These are phyloP conservation scores for Clostera curtula DNA, from an alignment of 2,888 invertebrate species.

Conservation along the genomic window DNA sequence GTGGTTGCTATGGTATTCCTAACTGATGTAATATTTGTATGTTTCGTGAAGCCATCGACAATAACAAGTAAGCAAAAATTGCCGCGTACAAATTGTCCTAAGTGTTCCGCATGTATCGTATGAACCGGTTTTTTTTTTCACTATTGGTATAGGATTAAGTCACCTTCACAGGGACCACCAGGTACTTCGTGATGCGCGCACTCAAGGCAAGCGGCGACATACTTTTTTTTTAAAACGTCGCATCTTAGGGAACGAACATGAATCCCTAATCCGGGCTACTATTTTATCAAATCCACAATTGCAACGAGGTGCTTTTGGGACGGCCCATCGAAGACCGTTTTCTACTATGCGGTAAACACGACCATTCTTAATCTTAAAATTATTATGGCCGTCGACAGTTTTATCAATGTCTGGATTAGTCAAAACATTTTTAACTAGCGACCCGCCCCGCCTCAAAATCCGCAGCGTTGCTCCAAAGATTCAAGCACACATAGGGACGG, in stretches of 20 bases:
- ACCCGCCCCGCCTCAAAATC: too few species aligned
- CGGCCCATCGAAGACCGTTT: background rate
- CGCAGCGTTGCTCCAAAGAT: too few species aligned
- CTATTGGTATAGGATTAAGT: constrained; percentile 2
- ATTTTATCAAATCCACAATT: constrained; percentile 4
- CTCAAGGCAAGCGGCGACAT: constrained; percentile 2
- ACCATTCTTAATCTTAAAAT: constrained; percentile 16
- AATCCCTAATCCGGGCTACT: background rate
- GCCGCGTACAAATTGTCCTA: constrained; percentile 2
- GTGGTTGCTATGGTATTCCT: constrained; percentile 1
- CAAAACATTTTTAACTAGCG: constrained; percentile 6
- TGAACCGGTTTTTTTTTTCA: constrained; percentile 2
- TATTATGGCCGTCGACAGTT: constrained; percentile 8
- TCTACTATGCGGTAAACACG: constrained; percentile 8
- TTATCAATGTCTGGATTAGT: constrained; percentile 5
- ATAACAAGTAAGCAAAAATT: constrained; percentile 1
- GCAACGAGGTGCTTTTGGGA: background rate
- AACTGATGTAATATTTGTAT: background rate
- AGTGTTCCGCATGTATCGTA: constrained; percentile 5
- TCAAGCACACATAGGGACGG: too few species aligned
- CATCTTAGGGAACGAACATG: constrained; percentile 5
- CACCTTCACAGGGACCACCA: constrained; percentile 1
- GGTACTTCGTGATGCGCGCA: constrained; percentile 2
- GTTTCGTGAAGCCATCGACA: constrained; percentile 3
- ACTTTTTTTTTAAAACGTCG: constrained; percentile 3